These are phyloP conservation scores for Xenopus petersii DNA, from an alignment of 2,797 vertebrate species.

Conservation along the genomic window DNA sequence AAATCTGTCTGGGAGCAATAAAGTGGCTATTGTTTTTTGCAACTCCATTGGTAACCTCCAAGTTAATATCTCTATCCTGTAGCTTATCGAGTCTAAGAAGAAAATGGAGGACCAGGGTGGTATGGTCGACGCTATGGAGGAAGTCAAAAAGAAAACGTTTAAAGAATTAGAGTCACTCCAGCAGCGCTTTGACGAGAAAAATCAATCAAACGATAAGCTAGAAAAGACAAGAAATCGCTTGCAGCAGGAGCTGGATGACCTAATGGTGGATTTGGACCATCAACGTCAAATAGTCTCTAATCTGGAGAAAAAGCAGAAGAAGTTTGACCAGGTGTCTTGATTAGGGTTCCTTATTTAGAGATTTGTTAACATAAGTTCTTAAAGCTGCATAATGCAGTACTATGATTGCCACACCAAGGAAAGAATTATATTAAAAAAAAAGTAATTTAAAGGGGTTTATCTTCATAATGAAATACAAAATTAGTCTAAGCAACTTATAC, in stretches of 20 bases:
- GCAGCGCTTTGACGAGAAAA: slow-evolving; percentile 76
- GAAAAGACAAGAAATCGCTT: slow-evolving; percentile 80
- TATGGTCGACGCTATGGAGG: slow-evolving; percentile 75
- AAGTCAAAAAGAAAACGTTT: slow-evolving; percentile 75
- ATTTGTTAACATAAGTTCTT: not conserved
- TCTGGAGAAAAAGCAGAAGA: slow-evolving; percentile 90
- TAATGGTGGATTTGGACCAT: slow-evolving; percentile 79
- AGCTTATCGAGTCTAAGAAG: slow-evolving; percentile 80
- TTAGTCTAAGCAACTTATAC: too few species aligned
- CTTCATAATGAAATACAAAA: too few species aligned
- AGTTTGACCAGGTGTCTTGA: slow-evolving; percentile 84
- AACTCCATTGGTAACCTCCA: not conserved
- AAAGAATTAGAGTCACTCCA: slow-evolving; percentile 74
- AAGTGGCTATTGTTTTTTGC: too few species aligned
- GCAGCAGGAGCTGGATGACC: slow-evolving; percentile 86
- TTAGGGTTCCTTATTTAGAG: not conserved
- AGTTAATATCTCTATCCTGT: not conserved
- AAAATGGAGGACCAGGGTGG: slow-evolving; percentile 82
- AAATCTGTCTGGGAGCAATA: too few species aligned
- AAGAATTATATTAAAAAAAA: too few species aligned
- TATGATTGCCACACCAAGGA: too few species aligned
- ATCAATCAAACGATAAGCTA: slow-evolving; percentile 77
- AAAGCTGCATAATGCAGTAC: too few species aligned
- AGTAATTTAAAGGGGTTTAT: too few species aligned
- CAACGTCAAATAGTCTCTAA: slow-evolving; percentile 82